phyloP scores from a whole-genome alignment of 2,888 invertebrate genomes.

The Oligia strigilis region DNA sequence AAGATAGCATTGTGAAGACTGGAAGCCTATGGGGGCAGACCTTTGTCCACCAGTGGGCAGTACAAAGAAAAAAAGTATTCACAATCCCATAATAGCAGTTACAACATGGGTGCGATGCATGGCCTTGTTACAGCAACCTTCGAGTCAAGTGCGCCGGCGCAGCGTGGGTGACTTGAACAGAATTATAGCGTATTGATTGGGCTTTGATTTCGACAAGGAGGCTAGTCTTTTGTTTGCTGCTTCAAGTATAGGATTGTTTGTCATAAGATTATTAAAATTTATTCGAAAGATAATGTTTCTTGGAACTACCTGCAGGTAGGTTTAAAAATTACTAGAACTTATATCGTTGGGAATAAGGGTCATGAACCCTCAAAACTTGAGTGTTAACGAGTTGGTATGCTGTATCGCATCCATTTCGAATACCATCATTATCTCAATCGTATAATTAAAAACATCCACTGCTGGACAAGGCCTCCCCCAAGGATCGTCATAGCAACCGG shows the following conservation, averaged over 20 bases:
- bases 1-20: background rate
- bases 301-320: too few species aligned
- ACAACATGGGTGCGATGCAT: constrained; percentile 5
- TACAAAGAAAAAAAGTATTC: background rate
- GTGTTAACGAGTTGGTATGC: too few species aligned
- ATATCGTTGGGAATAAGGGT: background rate
- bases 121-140: constrained; percentile 61
- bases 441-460: too few species aligned
- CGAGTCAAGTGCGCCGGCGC: constrained; percentile 58
- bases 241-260: too few species aligned
- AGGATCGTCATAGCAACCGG: background rate
- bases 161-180: constrained; percentile 55
- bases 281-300: background rate
- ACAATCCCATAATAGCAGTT: background rate
- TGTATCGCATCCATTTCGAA: background rate
- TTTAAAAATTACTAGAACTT: background rate
- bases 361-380: too few species aligned
- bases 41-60: background rate
- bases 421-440: too few species aligned
- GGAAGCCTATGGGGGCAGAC: background rate
- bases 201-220: constrained; percentile 26
- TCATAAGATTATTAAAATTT: background rate
- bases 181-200: constrained; percentile 42
- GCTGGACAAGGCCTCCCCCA: background rate
- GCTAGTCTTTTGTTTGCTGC: constrained; percentile 26